Evolutionary conservation across 2,113 vertebrate genomes (phyloP).

Genomic region (Ptilonorhynchus violaceus): DNA sequence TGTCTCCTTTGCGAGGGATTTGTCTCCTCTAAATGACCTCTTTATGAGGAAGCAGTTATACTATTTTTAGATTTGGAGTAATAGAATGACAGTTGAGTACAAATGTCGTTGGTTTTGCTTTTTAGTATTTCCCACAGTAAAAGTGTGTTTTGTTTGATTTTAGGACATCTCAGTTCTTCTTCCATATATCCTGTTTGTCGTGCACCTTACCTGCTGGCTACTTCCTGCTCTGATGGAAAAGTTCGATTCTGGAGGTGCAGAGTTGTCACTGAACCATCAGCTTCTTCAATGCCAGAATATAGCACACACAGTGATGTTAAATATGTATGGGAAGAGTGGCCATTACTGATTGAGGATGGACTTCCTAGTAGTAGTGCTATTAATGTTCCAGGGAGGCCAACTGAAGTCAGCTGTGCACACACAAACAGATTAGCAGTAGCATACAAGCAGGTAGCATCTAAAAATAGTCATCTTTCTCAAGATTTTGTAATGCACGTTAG

Average conservation of each 20-base stretch:
- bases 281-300: slow-evolving; percentile 10
- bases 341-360: slow-evolving; percentile 87
- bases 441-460: slow-evolving; percentile 73
- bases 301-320: neutral
- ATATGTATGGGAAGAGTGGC: slow-evolving; percentile 97
- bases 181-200: slow-evolving; percentile 90
- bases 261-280: slow-evolving; percentile 38
- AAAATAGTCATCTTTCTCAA: slow-evolving; percentile 50
- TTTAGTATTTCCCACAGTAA: neutral
- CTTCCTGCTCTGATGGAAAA: slow-evolving; percentile 93
- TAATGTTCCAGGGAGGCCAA: slow-evolving; percentile 81
- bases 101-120: neutral
- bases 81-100: neutral
- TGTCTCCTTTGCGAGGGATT: neutral
- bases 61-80: neutral
- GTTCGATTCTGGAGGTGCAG: slow-evolving; percentile 94
- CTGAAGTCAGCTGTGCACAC: slow-evolving; percentile 93
- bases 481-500: slow-evolving; percentile 83
- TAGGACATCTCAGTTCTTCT: slow-evolving; percentile 93
- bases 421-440: slow-evolving; percentile 92
- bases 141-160: neutral
- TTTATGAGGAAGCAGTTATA: neutral
- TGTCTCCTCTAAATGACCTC: neutral
- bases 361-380: slow-evolving; percentile 82
- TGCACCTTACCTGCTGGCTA: slow-evolving; percentile 93